Percentiles rank a stretch among this genome's conserved stretches.
phyloP scores from a whole-genome alignment of 2,797 vertebrate genomes.

The Cuculus canorus region DNA sequence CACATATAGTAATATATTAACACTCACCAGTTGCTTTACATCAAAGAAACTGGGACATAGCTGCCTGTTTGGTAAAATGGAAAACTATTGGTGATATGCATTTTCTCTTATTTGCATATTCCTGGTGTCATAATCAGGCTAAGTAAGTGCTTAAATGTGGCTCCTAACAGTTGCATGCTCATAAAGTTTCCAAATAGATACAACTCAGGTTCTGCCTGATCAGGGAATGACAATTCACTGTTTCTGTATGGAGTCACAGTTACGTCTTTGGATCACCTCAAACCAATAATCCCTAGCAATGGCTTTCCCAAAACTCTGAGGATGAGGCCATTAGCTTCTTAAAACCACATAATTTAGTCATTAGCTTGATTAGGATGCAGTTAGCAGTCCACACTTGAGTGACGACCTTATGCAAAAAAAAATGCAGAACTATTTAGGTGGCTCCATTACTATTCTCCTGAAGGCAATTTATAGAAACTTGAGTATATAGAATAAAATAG shows the following conservation, averaged over 20 bases:
- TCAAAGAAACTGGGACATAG: constrained; percentile 52
- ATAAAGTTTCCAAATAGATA: not conserved
- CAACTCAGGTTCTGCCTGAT: accelerated
- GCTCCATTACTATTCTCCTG: not conserved
- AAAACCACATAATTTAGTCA: not conserved
- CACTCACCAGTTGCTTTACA: constrained; percentile 17
- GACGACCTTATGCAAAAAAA: not conserved
- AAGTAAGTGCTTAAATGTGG: not conserved
- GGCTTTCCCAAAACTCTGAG: not conserved
- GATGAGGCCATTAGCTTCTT: not conserved
- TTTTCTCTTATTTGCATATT: not conserved
- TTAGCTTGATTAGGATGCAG: not conserved
- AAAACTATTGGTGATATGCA: not conserved
- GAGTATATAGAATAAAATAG: not conserved
- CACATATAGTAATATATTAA: constrained; percentile 20
- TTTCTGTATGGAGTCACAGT: not conserved
- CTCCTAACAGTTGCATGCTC: not conserved
- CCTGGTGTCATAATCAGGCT: not conserved
- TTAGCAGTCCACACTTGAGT: not conserved
- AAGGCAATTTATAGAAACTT: not conserved
- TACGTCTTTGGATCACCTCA: not conserved
- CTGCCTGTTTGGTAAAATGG: constrained; percentile 30
- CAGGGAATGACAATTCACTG: not conserved
- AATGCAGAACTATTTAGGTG: not conserved
- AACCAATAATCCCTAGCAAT: not conserved